Evolutionary conservation across 2,797 vertebrate species (phyloP).

Genomic region (Phylloscopus collybita): DNA sequence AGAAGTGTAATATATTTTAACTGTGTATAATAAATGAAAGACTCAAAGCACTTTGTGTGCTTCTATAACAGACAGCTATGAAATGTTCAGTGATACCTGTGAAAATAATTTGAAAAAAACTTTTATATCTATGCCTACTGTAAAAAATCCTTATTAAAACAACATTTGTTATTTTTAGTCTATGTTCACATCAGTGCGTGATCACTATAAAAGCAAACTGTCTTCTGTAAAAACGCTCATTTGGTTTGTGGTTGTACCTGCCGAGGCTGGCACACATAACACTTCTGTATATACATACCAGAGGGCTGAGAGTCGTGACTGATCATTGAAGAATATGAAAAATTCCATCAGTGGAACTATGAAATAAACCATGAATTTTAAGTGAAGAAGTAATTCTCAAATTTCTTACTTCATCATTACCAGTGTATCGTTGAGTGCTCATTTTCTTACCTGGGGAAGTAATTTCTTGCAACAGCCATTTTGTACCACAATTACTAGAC

Average conservation of each 20-base stretch:
- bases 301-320: neutral
- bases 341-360: constrained; percentile 18
- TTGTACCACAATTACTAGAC: neutral
- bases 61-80: constrained; percentile 73
- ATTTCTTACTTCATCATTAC: constrained; percentile 16
- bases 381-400: constrained; percentile 44
- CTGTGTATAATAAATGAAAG: constrained; percentile 77
- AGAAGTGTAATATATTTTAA: constrained; percentile 81
- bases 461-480: constrained; percentile 5
- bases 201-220: constrained; percentile 62
- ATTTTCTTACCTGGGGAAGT: neutral
- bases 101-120: constrained; percentile 72
- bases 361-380: constrained; percentile 58
- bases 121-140: constrained; percentile 75
- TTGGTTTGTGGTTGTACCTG: constrained; percentile 40
- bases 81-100: constrained; percentile 74
- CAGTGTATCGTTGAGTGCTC: neutral
- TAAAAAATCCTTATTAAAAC: constrained; percentile 76
- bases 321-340: neutral
- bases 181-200: constrained; percentile 69
- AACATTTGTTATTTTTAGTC: constrained; percentile 73
- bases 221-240: constrained; percentile 18
- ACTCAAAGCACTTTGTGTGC: constrained; percentile 65
- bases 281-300: constrained; percentile 23
- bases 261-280: neutral